Evolutionary conservation across 2,888 invertebrate species (phyloP), one percentile per base, ranked within the genome.

Genomic region (Pelosia muscerda): DNA sequence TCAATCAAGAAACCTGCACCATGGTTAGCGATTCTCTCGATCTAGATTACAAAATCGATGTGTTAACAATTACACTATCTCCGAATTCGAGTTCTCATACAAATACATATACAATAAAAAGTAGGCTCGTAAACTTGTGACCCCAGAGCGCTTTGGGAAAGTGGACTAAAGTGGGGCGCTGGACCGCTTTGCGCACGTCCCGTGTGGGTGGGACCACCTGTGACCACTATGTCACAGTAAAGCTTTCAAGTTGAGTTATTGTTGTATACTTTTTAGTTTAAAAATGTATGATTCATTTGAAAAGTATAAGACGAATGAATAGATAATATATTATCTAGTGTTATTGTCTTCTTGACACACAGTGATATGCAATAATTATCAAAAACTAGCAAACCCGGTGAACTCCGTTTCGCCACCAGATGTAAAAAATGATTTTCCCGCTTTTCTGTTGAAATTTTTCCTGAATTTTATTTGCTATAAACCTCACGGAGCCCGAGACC

Each of bases 171-270:
- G 82, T 81, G 72, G 73, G 57, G 64, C 81, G 71, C 3, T 65
- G 81, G 66, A 60, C 77, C 81, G 75, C 81, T 76, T 76, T 34
- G 68, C 55, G 11, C 62, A 62, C 56, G 68, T 74, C 71, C 74
- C 69, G 63, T 68, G 81, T 79, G 73, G 81, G 81, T 75, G 81
- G 79, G 65, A 71, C 81, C 81, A 81, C 81, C 79, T 81, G 81
- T 78, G 72, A 65, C 57, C 75, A 73, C 62, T 69, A 59, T 68
- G 69, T 69, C 23, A n/a, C n/a, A n/a, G n/a, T n/a, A n/a, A n/a
- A n/a, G n/a, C n/a, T n/a, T n/a, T n/a, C n/a, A n/a, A n/a, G n/a
- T n/a, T n/a, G n/a, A n/a, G n/a, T n/a, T n/a, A n/a, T n/a, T n/a
- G n/a, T n/a, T n/a, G n/a, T n/a, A n/a, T n/a, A n/a, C n/a, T n/a